Conservation (phyloP, 2,888 invertebrate genomes). For the Sminthurides aquaticus region DNA sequence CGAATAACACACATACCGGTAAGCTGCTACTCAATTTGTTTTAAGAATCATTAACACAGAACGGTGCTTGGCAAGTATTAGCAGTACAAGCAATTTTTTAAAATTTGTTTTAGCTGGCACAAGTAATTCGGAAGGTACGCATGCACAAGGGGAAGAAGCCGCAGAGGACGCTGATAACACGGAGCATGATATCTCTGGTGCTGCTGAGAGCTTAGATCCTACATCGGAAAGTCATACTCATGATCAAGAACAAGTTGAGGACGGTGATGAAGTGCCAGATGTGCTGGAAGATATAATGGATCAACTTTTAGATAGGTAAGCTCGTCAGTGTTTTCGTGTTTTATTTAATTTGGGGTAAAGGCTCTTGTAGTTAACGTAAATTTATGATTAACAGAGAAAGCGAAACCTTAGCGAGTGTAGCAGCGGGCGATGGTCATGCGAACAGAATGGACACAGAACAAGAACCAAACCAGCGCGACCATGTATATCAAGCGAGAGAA, state of each 20-base stretch:
- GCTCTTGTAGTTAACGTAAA: too few species aligned
- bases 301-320: conserved; percentile 55
- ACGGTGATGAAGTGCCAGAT: conserved; percentile 50
- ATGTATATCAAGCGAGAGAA: conserved; percentile 16
- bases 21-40: not conserved
- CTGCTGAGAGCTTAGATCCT: conserved; percentile 53
- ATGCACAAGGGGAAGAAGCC: conserved; percentile 55
- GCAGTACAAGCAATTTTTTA: not conserved
- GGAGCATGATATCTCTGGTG: conserved; percentile 57
- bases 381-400: conserved; percentile 46
- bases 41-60: too few species aligned
- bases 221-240: conserved; percentile 51
- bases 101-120: conserved; percentile 47
- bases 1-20: conserved; percentile 42
- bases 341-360: too few species aligned
- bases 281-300: conserved; percentile 62
- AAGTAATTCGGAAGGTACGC: conserved; percentile 56
- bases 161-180: conserved; percentile 59
- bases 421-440: conserved; percentile 38
- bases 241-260: conserved; percentile 47
- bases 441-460: conserved; percentile 45
- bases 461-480: conserved; percentile 31
- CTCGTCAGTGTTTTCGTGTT: too few species aligned
- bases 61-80: not conserved
- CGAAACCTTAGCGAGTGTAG: conserved; percentile 42